Evolutionary conservation across 2,888 invertebrate species (phyloP), one percentile per base, ranked within the genome.

Genomic region (Drosophila hamatofila): DNA sequence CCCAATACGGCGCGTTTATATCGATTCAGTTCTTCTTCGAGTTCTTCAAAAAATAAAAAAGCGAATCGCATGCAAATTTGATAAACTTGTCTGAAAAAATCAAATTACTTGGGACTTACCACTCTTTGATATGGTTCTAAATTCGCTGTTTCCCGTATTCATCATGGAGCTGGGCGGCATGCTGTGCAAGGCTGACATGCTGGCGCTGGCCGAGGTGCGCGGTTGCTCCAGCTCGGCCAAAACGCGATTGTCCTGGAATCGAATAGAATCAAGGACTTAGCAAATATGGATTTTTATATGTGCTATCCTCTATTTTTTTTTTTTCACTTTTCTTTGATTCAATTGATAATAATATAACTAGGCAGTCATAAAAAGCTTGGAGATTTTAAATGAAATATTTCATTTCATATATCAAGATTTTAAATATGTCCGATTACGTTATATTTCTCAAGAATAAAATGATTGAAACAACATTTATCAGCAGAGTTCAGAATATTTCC

Each of bases 221-320:
- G 96, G 95, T 92, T 97, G 97, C 92, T 98, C 98, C 91, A 98
- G 94, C 92, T 98, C 98, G 79, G 98, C 97, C 91, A 98, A 94
- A 89, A 98, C 96, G 88, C 97, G 95, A 94, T 96, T 96, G 94
- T 96, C 96, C 93, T 93, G 85, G 9, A 80, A 68, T 69, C 12
- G 46, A 39, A 39, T 9, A 6, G 33, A 37, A 11, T 2, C 1
- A 41, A 18, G 18, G 7, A 39, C 9, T n/a, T 3, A 14, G 35
- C 6, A 41, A 41, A n/a, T 39, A 39, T n/a, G 16, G n/a, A n/a
- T n/a, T n/a, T n/a, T n/a, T n/a, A n/a, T n/a, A n/a, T n/a, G n/a
- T n/a, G n/a, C n/a, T n/a, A n/a, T n/a, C n/a, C n/a, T n/a, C n/a
- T n/a, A n/a, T n/a, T n/a, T n/a, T n/a, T n/a, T n/a, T n/a, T n/a